phyloP scores from a whole-genome alignment of 2,113 vertebrate genomes.

The Salminus brasiliensis region DNA sequence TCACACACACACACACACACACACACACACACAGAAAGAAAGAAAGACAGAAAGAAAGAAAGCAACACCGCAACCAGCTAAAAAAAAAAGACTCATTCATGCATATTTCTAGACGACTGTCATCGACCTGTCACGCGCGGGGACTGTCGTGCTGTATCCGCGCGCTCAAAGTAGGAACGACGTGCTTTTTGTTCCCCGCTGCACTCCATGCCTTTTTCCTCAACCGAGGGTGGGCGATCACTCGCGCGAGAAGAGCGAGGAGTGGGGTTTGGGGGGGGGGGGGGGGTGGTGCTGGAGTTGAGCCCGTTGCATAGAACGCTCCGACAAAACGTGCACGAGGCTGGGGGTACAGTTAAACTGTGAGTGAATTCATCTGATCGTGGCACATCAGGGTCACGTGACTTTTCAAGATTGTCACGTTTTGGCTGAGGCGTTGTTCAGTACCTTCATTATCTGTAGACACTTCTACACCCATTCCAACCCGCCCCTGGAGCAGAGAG shows the following conservation, averaged over 20 bases:
- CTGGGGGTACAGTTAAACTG: too few relatives aligned
- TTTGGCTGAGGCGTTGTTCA: too few relatives aligned
- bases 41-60: background rate
- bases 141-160: background rate
- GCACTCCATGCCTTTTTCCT: background rate
- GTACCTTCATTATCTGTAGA: too few relatives aligned
- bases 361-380: too few relatives aligned
- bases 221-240: slow-evolving; percentile 23
- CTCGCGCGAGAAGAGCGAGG: background rate
- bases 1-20: background rate
- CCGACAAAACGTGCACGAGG: too few relatives aligned
- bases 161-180: background rate
- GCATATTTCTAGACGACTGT: slow-evolving; percentile 40
- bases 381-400: too few relatives aligned
- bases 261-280: too few relatives aligned
- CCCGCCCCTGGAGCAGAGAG: too few relatives aligned
- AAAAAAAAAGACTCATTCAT: slow-evolving; percentile 54
- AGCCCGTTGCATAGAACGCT: background rate
- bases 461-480: too few relatives aligned
- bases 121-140: background rate
- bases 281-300: background rate
- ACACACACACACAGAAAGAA: background rate
- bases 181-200: slow-evolving; percentile 16
- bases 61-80: slow-evolving; percentile 29
- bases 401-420: too few relatives aligned